Evolutionary conservation across 2,797 vertebrate genomes (phyloP).

Genomic region (Micropoecilia bifurca): DNA sequence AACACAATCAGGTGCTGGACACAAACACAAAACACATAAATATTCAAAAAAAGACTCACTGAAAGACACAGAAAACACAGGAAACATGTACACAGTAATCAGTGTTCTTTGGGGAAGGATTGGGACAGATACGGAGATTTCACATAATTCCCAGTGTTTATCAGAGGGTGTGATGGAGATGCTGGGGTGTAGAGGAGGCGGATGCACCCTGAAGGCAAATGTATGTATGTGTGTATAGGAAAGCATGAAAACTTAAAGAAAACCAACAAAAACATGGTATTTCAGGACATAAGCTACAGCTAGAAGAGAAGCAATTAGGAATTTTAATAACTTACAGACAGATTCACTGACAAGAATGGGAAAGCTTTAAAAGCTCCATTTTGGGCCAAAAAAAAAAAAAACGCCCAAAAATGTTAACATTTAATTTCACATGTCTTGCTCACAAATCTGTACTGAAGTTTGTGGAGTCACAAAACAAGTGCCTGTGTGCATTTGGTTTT

Average conservation of each 20-base stretch:
- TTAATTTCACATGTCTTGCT: conserved; percentile 14
- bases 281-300: background rate
- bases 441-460: conserved; percentile 2
- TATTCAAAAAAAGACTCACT: conserved; percentile 45
- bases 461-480: background rate
- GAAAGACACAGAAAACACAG: conserved; percentile 52
- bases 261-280: background rate
- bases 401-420: background rate
- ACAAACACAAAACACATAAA: conserved; percentile 48
- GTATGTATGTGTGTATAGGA: conserved; percentile 31
- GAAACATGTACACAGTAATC: conserved; percentile 61
- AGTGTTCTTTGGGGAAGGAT: conserved; percentile 69
- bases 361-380: background rate
- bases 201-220: conserved; percentile 54
- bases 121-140: conserved; percentile 87
- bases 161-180: conserved; percentile 41
- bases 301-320: conserved; percentile 34
- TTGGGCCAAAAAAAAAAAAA: conserved; percentile 5
- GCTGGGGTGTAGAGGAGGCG: conserved; percentile 12
- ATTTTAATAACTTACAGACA: conserved; percentile 7
- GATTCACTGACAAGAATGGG: conserved; percentile 1
- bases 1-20: conserved; percentile 7
- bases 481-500: background rate
- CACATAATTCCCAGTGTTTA: conserved; percentile 75
- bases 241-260: conserved; percentile 9